Evolutionary conservation across 2,888 invertebrate genomes (phyloP).

Genomic region (Stramonita haemastoma): DNA sequence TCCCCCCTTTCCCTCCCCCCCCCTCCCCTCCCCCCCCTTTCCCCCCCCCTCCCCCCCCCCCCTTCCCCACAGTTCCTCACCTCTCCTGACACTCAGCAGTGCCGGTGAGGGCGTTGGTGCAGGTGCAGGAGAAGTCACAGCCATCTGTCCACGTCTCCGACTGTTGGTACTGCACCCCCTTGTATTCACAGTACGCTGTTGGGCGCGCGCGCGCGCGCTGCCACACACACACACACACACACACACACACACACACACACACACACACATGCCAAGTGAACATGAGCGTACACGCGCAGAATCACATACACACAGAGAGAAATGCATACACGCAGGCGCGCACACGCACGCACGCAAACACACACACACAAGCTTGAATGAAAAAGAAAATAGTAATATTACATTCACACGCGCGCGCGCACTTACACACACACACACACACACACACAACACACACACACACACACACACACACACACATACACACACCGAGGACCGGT

Average conservation of each 20-base stretch:
- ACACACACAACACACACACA: conserved; percentile 53
- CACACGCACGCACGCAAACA: conserved; percentile 55
- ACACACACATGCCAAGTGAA: conserved; percentile 55
- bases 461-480: conserved; percentile 17
- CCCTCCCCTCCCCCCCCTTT: conserved; percentile 32
- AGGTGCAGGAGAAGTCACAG: conserved; percentile 50
- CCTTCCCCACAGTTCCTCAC: background rate
- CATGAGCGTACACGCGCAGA: background rate
- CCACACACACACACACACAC: background rate
- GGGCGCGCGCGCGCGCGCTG: background rate
- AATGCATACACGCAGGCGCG: conserved; percentile 44
- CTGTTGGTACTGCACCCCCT: conserved; percentile 52
- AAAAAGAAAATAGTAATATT: too few relatives aligned
- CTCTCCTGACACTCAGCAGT: conserved; percentile 51
- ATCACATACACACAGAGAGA: background rate
- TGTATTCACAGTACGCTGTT: conserved; percentile 60
- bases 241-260: conserved; percentile 51
- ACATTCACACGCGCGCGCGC: background rate
- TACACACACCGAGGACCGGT: conserved; percentile 58
- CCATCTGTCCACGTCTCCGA: conserved; percentile 54
- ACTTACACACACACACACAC: conserved; percentile 52
- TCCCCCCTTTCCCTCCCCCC: too few relatives aligned
- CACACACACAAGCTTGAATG: too few relatives aligned
- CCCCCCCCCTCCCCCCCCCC: background rate
- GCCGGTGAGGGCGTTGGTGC: conserved; percentile 49